phyloP scores from a whole-genome alignment of 2,113 vertebrate species.

The Pelecanoides urinatrix region DNA sequence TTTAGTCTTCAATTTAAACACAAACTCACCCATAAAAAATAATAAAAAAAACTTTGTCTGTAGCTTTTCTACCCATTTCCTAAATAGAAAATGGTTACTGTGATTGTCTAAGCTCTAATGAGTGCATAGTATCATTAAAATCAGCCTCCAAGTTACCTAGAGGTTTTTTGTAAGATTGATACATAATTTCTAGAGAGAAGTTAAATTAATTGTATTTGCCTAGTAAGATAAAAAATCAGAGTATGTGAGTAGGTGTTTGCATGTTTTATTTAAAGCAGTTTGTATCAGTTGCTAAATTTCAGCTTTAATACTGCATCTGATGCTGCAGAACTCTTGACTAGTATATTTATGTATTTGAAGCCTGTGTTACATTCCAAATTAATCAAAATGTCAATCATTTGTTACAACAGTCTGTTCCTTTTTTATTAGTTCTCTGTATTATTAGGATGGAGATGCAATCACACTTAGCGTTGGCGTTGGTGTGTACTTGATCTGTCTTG shows the following conservation, averaged over 20 bases:
- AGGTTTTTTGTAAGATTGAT: neutral
- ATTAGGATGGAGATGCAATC: neutral
- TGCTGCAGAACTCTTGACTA: neutral
- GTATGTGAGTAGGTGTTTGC: neutral
- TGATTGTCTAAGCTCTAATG: neutral
- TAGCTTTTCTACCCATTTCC: neutral
- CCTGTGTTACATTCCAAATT: neutral
- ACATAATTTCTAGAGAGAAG: constrained; percentile 14
- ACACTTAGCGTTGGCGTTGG: neutral
- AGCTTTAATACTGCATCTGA: neutral
- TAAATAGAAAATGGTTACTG: neutral
- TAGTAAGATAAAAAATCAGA: neutral
- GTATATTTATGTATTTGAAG: neutral
- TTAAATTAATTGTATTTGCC: constrained; percentile 7
- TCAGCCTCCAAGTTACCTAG: neutral
- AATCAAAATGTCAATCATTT: neutral
- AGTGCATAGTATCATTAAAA: neutral
- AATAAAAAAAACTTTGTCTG: neutral
- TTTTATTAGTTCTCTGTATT: neutral
- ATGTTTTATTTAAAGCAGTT: neutral
- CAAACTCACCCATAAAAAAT: neutral
- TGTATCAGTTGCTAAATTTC: neutral
- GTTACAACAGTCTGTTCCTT: neutral
- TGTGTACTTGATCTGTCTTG: neutral
- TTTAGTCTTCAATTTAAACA: neutral